Evolutionary conservation across 2,797 vertebrate genomes (phyloP).

Genomic region (Apodemus agrarius): DNA sequence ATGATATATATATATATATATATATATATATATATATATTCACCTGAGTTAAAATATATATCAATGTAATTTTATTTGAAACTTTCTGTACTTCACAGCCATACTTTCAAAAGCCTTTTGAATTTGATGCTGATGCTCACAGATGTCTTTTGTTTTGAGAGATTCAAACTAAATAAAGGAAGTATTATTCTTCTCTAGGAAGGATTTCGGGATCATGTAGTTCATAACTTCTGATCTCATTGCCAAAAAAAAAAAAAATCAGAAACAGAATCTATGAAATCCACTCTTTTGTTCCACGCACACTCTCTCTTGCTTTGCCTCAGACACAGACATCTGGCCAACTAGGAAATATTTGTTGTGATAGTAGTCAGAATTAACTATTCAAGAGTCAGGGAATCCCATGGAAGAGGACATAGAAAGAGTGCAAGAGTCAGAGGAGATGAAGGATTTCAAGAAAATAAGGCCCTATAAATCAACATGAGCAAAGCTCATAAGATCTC

Average conservation of each 20-base stretch:
- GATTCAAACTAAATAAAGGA: constrained; percentile 59
- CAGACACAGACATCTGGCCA: constrained; percentile 29
- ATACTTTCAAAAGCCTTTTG: constrained; percentile 37
- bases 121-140: constrained; percentile 53
- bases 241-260: constrained; percentile 63
- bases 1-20: background rate
- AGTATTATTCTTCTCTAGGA: constrained; percentile 51
- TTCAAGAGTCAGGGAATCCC: background rate
- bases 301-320: background rate
- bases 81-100: background rate
- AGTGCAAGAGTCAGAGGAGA: background rate
- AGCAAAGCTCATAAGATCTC: background rate
- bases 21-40: background rate
- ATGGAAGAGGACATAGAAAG: background rate
- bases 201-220: constrained; percentile 64
- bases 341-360: constrained; percentile 42
- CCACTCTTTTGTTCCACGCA: constrained; percentile 35
- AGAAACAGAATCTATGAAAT: constrained; percentile 55
- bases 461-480: background rate
- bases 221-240: constrained; percentile 65
- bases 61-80: constrained; percentile 44
- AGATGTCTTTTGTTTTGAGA: constrained; percentile 65
- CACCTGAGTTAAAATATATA: background rate
- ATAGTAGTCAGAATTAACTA: constrained; percentile 36
- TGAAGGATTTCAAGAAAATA: background rate